Conservation (phyloP, 2,797 vertebrate species). For the Holocentrus rufus region DNA sequence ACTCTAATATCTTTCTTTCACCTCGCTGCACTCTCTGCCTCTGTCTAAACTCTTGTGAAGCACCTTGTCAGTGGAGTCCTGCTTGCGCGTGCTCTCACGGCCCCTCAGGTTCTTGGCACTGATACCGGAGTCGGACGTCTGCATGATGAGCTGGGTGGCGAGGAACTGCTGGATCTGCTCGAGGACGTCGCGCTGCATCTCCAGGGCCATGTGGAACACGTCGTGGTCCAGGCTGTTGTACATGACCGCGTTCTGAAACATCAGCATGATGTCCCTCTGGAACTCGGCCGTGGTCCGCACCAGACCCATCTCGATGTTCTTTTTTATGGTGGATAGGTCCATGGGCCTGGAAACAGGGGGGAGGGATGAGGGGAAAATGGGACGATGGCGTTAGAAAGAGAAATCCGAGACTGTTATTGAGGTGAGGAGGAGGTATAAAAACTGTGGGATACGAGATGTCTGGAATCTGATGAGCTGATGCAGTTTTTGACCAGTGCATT, state of each 20-base stretch:
- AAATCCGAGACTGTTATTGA: not conserved
- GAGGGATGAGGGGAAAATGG: not conserved
- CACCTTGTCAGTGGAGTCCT: conserved; percentile 97
- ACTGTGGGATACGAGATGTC: not conserved
- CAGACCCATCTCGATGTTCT: conserved; percentile 90
- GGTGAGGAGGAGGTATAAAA: not conserved
- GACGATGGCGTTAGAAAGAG: not conserved
- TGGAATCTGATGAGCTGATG: not conserved
- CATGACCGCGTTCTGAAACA: conserved; percentile 94
- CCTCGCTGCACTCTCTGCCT: conserved; percentile 56
- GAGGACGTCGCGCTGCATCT: conserved; percentile 91
- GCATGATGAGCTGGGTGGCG: conserved; percentile 92
- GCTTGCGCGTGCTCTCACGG: conserved; percentile 92
- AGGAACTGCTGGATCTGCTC: conserved; percentile 94
- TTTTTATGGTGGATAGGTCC: conserved; percentile 93
- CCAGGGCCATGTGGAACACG: conserved; percentile 92
- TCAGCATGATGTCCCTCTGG: conserved; percentile 92
- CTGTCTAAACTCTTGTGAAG: conserved; percentile 70
- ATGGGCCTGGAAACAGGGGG: conserved; percentile 82
- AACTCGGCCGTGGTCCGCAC: conserved; percentile 91
- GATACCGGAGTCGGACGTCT: conserved; percentile 91
- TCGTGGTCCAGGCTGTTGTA: conserved; percentile 93
- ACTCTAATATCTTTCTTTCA: conserved; percentile 57
- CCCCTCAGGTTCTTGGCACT: conserved; percentile 93
- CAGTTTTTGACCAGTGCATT: not conserved